Evolutionary conservation across 2,888 invertebrate species (phyloP).

Genomic region (Acanthosepion esculentum): DNA sequence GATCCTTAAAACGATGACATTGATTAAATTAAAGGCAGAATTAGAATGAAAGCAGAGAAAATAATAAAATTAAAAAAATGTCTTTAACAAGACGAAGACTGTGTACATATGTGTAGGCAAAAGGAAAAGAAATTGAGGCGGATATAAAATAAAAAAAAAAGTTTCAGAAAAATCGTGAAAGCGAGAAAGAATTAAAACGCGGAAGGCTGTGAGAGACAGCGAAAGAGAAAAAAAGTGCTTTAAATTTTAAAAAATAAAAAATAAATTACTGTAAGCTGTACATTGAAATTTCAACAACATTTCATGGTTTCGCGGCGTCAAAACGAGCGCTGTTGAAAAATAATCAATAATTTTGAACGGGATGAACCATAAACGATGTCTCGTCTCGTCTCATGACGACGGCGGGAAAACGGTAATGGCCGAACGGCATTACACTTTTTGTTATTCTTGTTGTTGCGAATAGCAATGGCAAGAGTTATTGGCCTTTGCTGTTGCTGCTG

Average conservation of each 20-base stretch:
- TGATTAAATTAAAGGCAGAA: too few relatives aligned
- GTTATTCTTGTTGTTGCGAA: neutral
- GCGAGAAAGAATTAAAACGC: neutral
- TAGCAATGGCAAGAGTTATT: neutral
- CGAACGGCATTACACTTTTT: neutral
- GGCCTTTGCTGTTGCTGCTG: neutral
- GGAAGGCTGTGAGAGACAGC: neutral
- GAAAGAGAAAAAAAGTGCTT: neutral
- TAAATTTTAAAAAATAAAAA: neutral
- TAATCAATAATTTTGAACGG: neutral
- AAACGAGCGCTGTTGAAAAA: neutral
- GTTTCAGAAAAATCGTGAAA: neutral
- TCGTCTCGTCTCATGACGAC: neutral
- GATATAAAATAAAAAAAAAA: neutral
- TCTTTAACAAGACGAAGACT: neutral
- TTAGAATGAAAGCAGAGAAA: too few relatives aligned
- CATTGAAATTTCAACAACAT: constrained; percentile 33
- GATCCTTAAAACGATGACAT: too few relatives aligned
- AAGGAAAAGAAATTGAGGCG: neutral
- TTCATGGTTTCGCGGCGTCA: neutral
- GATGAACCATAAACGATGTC: neutral
- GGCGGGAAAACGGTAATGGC: neutral
- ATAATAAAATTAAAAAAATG: too few relatives aligned
- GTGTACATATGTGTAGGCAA: neutral
- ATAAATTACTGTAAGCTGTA: neutral